A percentile compares a stretch with the other conserved stretches of the same genome.
Conservation (phyloP, 2,797 vertebrate genomes). For the Notolepis coatsorum region DNA sequence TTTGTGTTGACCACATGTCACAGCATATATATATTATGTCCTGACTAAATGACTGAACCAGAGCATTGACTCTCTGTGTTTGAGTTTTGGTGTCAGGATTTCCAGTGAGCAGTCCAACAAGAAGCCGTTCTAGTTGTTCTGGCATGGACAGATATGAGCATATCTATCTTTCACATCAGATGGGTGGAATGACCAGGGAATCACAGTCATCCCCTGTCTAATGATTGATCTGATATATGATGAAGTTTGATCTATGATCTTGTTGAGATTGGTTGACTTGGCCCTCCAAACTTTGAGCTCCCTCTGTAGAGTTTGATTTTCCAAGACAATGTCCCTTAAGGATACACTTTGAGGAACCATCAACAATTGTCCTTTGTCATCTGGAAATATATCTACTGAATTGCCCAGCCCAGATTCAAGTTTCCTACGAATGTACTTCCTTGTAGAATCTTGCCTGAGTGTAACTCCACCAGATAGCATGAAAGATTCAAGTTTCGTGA, state of each 20-base stretch:
- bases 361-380: too few species aligned
- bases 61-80: background rate
- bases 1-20: background rate
- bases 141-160: background rate
- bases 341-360: background rate
- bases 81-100: background rate
- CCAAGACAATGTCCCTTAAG: too few species aligned
- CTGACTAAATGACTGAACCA: constrained; percentile 10
- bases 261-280: too few species aligned
- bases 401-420: background rate
- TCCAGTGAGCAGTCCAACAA: constrained; percentile 1
- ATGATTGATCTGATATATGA: background rate
- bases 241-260: too few species aligned
- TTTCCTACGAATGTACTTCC: background rate
- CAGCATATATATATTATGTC: too few species aligned
- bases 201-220: background rate
- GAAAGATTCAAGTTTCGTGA: background rate
- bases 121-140: background rate
- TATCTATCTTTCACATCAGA: background rate
- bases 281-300: too few species aligned
- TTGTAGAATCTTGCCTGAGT: background rate
- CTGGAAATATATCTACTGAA: too few species aligned
- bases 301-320: too few species aligned
- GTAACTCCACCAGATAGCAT: background rate
- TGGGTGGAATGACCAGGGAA: background rate